phyloP scores from a whole-genome alignment of 2,797 vertebrate species.

The Leptoclinus maculatus region DNA sequence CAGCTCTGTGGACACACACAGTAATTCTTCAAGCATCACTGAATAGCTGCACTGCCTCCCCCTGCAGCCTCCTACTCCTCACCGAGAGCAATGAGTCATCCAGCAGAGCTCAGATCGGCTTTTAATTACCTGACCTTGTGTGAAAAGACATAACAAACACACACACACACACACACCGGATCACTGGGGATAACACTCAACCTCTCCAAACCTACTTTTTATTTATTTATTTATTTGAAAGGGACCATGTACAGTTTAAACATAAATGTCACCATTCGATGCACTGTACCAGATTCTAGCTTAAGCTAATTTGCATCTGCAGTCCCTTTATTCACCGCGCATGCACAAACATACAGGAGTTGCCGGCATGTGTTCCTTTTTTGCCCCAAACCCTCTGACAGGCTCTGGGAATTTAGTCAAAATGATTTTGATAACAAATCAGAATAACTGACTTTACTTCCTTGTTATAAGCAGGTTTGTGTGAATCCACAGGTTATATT shows the following conservation, averaged over 20 bases:
- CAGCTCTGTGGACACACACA: not conserved
- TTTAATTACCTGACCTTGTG: slow-evolving; percentile 77
- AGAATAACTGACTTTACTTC: slow-evolving; percentile 2
- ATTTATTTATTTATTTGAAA: too few species aligned
- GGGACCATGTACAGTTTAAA: too few species aligned
- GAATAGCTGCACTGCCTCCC: slow-evolving; percentile 15
- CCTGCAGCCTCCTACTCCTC: slow-evolving; percentile 46
- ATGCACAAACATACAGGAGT: not conserved
- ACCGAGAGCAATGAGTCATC: slow-evolving; percentile 72
- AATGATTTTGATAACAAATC: not conserved
- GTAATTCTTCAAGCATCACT: slow-evolving; percentile 17
- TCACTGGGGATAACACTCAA: slow-evolving; percentile 31
- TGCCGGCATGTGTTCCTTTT: too few species aligned
- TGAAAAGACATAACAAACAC: slow-evolving; percentile 50
- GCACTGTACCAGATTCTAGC: too few species aligned
- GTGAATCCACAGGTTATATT: not conserved
- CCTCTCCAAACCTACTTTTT: slow-evolving; percentile 3
- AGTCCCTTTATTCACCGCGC: not conserved
- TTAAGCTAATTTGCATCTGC: too few species aligned
- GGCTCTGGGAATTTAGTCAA: not conserved
- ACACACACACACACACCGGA: slow-evolving; percentile 47
- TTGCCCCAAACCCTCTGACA: not conserved
- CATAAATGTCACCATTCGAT: too few species aligned
- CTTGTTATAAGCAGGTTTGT: not conserved
- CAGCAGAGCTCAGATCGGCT: slow-evolving; percentile 58